A percentile compares a stretch with the other conserved stretches of the same genome.
Conservation (phyloP, 2,888 invertebrate genomes). For the Criorhina ranunculi region DNA sequence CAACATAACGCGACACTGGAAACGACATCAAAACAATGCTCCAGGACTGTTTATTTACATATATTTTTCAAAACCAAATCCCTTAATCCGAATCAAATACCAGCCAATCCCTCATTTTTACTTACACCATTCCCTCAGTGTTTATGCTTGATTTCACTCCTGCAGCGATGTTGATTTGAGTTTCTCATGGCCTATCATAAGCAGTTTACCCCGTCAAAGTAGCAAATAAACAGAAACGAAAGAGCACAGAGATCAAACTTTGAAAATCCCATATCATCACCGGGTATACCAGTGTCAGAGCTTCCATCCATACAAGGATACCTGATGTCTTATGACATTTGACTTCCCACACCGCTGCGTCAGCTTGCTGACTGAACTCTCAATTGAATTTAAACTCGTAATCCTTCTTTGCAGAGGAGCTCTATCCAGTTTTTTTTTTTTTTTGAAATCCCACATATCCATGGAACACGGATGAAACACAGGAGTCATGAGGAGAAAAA, state of each 20-base stretch:
- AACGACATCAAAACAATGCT: neutral
- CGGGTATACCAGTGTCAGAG: conserved; percentile 28
- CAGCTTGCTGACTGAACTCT: conserved; percentile 59
- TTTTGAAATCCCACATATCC: neutral
- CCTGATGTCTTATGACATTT: conserved; percentile 71
- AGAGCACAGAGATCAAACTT: conserved; percentile 54
- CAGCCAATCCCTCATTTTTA: conserved; percentile 54
- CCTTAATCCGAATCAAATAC: conserved; percentile 57
- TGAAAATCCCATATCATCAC: conserved; percentile 65
- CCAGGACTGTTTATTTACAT: neutral
- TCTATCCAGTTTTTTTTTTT: conserved; percentile 26
- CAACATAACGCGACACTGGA: too few relatives aligned
- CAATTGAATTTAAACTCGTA: conserved; percentile 70
- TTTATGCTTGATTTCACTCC: conserved; percentile 55
- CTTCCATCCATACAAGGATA: conserved; percentile 19
- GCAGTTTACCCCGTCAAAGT: conserved; percentile 67
- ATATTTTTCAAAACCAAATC: conserved; percentile 16
- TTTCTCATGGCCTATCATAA: conserved; percentile 66
- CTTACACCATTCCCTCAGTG: neutral
- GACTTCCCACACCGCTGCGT: conserved; percentile 23
- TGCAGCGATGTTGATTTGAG: conserved; percentile 56
- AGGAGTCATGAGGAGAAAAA: conserved; percentile 35
- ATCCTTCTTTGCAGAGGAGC: conserved; percentile 48
- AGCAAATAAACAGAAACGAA: conserved; percentile 59
- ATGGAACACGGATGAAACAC: conserved; percentile 27